Conservation (phyloP, 37 sponge, comb jelly and placozoan species). For the Dysidea cf. avara region DNA sequence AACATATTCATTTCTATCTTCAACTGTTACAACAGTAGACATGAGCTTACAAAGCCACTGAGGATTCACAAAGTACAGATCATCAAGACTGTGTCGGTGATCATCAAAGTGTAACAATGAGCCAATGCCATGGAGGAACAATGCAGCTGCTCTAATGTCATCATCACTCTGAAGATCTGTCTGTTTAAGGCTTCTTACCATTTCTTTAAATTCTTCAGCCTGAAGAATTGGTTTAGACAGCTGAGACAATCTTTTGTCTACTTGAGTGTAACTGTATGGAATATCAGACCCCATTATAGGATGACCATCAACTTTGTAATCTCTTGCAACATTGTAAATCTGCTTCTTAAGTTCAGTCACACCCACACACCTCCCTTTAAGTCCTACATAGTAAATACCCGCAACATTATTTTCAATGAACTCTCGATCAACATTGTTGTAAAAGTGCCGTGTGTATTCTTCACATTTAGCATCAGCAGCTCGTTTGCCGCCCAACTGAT, state of each 20-base stretch:
- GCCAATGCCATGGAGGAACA: no score
- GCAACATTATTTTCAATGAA: slow-evolving; percentile 43
- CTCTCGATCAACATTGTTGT: background rate
- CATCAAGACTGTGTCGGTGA: no score
- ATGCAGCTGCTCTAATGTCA: no score
- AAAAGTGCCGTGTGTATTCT: background rate
- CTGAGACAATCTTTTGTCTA: slow-evolving; percentile 72
- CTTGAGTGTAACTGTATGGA: slow-evolving; percentile 83
- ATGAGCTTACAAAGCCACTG: slow-evolving; percentile 3
- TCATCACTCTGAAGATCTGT: no score
- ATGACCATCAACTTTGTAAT: slow-evolving; percentile 14
- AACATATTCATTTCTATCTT: slow-evolving; percentile 33
- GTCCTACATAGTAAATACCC: slow-evolving; percentile 57
- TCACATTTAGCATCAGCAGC: background rate
- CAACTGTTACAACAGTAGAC: no score
- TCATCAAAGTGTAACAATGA: no score
- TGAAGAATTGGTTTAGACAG: slow-evolving; percentile 75
- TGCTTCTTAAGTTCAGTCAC: slow-evolving; percentile 70
- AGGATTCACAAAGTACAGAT: no score
- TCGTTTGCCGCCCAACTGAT: slow-evolving; percentile 18
- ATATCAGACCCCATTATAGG: slow-evolving; percentile 77
- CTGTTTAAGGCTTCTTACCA: no score
- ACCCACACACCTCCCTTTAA: slow-evolving; percentile 51
- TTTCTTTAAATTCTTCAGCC: no score
- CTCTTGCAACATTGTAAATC: slow-evolving; percentile 80